phyloP scores from a whole-genome alignment of 2,888 invertebrate genomes.

The Drosophila borealis region DNA sequence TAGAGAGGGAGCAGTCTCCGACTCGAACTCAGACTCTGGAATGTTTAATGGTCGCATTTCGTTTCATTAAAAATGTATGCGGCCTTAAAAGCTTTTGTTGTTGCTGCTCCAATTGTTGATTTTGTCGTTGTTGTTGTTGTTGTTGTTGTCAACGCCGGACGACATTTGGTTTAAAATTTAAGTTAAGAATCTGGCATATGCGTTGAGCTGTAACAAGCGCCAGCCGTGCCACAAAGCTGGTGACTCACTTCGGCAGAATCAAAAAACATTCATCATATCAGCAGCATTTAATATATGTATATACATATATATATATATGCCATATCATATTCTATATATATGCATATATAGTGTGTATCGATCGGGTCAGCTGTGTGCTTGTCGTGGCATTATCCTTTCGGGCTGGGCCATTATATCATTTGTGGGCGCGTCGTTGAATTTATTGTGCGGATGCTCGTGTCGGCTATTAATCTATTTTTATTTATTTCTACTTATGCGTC shows the following conservation, averaged over 20 bases:
- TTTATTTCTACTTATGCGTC: slow-evolving; percentile 74
- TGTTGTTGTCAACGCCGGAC: slow-evolving; percentile 42
- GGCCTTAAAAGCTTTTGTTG: slow-evolving; percentile 78
- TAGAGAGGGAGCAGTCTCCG: slow-evolving; percentile 14
- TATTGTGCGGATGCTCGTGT: slow-evolving; percentile 64
- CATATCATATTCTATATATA: slow-evolving; percentile 1
- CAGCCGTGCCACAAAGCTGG: not conserved
- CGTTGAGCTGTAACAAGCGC: slow-evolving; percentile 28
- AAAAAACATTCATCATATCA: not conserved
- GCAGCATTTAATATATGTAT: not conserved
- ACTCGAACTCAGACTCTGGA: slow-evolving; percentile 53
- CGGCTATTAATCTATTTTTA: slow-evolving; percentile 77
- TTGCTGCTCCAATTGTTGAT: slow-evolving; percentile 36
- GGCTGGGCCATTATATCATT: slow-evolving; percentile 50
- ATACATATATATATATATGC: not conserved
- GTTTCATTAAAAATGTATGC: slow-evolving; percentile 80
- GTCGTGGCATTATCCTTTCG: slow-evolving; percentile 33
- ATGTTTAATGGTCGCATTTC: slow-evolving; percentile 79
- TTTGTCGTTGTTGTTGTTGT: slow-evolving; percentile 26
- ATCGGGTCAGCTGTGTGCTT: slow-evolving; percentile 25
- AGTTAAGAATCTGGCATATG: slow-evolving; percentile 29
- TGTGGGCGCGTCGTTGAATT: slow-evolving; percentile 63
- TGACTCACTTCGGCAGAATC: not conserved
- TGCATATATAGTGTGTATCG: slow-evolving; percentile 3
- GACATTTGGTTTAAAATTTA: slow-evolving; percentile 34